Evolutionary conservation across 2,113 vertebrate genomes (phyloP).

Genomic region (Canis aureus): DNA sequence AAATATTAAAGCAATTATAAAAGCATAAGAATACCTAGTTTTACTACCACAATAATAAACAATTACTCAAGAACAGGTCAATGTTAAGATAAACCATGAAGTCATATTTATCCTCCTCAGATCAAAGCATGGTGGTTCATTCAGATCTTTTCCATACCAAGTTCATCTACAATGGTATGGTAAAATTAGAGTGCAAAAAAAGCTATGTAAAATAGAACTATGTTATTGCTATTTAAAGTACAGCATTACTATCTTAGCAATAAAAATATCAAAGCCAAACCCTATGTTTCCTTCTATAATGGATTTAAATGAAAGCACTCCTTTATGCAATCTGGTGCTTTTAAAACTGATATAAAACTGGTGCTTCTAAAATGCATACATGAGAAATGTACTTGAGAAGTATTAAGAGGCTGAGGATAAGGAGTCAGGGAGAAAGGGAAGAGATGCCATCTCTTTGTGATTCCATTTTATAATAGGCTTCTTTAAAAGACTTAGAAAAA

Average conservation of each 20-base stretch:
- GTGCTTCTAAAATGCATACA: neutral
- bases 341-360: neutral
- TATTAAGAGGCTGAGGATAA: neutral
- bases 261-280: conserved; percentile 42
- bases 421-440: neutral
- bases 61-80: neutral
- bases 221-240: neutral
- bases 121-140: neutral
- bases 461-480: neutral
- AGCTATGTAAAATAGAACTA: neutral
- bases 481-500: neutral
- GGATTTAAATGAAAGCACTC: neutral
- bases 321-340: neutral
- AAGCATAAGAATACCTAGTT: neutral
- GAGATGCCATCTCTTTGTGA: neutral
- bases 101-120: neutral
- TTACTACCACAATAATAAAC: neutral
- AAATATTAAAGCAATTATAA: conserved; percentile 54
- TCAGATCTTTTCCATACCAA: neutral
- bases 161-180: neutral
- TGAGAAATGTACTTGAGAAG: neutral
- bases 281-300: neutral
- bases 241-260: neutral
- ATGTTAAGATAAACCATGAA: neutral
- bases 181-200: neutral